Conservation (phyloP, 2,888 invertebrate genomes). For the Steinernema scapterisci region DNA sequence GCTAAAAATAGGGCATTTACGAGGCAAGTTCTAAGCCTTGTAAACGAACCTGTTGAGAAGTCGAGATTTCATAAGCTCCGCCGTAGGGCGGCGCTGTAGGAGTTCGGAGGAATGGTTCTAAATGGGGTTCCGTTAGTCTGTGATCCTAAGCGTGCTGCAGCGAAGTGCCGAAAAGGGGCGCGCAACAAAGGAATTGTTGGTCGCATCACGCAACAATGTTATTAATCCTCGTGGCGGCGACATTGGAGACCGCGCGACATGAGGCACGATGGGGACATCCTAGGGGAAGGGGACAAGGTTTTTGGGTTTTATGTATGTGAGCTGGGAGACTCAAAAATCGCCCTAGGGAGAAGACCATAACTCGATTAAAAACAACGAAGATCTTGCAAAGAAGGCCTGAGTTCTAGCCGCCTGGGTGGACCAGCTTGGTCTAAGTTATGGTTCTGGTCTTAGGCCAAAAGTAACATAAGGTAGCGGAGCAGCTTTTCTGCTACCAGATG, state of each 20-base stretch:
- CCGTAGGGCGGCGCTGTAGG: slow-evolving; percentile 25
- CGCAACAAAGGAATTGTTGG: slow-evolving; percentile 6
- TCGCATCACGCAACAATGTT: slow-evolving; percentile 25
- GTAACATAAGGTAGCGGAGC: slow-evolving; percentile 18
- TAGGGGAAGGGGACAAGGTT: too few relatives aligned
- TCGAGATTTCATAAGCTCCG: slow-evolving; percentile 22
- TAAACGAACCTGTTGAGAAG: slow-evolving; percentile 15
- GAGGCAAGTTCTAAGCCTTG: too few relatives aligned
- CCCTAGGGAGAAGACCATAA: too few relatives aligned
- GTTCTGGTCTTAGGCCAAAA: too few relatives aligned
- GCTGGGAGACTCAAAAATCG: too few relatives aligned
- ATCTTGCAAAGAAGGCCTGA: too few relatives aligned
- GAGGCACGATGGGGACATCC: too few relatives aligned
- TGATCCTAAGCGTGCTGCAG: background rate
- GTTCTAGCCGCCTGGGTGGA: too few relatives aligned
- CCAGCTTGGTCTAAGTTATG: too few relatives aligned
- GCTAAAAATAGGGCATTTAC: too few relatives aligned
- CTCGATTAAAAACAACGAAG: too few relatives aligned
- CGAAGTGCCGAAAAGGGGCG: background rate
- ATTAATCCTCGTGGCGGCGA: slow-evolving; percentile 20
- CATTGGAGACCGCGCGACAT: background rate
- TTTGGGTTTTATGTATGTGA: too few relatives aligned
- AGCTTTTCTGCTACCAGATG: background rate
- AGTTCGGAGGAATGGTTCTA: slow-evolving; percentile 20
- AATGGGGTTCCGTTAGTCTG: background rate